Evolutionary conservation across 2,888 invertebrate species (phyloP), one percentile per base, ranked within the genome.

Genomic region (Resseliella maxima): DNA sequence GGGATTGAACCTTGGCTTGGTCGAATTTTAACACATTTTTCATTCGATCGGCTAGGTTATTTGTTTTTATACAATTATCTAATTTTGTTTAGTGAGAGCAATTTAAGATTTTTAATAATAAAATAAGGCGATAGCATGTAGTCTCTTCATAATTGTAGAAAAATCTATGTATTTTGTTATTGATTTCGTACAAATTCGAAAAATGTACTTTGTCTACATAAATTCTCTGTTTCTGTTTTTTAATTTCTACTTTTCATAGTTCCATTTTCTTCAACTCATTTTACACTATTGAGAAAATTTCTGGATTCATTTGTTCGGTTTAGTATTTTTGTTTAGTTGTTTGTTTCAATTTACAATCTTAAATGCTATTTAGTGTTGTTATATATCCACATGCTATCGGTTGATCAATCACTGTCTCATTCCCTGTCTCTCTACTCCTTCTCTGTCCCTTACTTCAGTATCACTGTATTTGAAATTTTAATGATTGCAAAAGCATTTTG

Each of bases 351-450:
- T 38, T 72, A 72, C 0, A 72, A 38, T 83, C 1, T 36, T 38
- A n/a, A 6, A 3, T 72, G 1, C 12, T 27, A 31, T 6, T 24
- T 81, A 36, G 36, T 15, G 12, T 83, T 24, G n/a, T 6, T 35
- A n/a, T 38, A 36, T 81, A 83, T 83, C 83, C 83, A 83, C 83
- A 83, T 83, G 83, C 83, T 83, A 83, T 83, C 83, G n/a, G 15
- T 64, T 35, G 81, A n/a, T n/a, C n/a, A n/a, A n/a, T n/a, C n/a
- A n/a, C n/a, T n/a, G n/a, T n/a, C n/a, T n/a, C n/a, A n/a, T n/a
- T n/a, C n/a, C n/a, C n/a, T n/a, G n/a, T n/a, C n/a, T n/a, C n/a
- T n/a, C n/a, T n/a, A n/a, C n/a, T n/a, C n/a, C n/a, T n/a, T n/a
- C n/a, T n/a, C n/a, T n/a, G n/a, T n/a, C n/a, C n/a, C n/a, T n/a